Conservation (phyloP, 2,888 invertebrate genomes). For the Polyploca ridens region DNA sequence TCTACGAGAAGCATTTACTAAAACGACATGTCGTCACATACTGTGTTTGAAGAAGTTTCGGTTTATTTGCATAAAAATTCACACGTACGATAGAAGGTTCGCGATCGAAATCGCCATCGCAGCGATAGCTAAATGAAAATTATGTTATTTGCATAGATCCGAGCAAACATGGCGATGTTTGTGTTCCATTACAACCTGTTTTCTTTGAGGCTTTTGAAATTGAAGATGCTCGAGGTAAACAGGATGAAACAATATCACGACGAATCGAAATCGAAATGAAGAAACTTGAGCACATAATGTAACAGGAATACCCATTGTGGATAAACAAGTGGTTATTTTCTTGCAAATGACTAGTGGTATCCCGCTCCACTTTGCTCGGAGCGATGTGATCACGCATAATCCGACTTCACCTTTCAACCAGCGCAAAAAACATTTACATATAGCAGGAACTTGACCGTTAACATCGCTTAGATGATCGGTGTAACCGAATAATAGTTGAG, state of each 20-base stretch:
- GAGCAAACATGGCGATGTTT: background rate
- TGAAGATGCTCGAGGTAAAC: background rate
- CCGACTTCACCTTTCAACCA: constrained; percentile 10
- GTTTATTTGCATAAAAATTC: constrained; percentile 1
- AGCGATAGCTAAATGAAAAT: background rate
- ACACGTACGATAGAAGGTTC: background rate
- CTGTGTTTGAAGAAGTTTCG: constrained; percentile 1
- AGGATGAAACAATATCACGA: background rate
- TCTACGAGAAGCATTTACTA: background rate
- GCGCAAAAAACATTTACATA: constrained; percentile 9
- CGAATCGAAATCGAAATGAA: no score
- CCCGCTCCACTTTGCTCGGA: background rate
- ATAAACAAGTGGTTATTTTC: background rate
- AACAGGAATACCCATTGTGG: background rate
- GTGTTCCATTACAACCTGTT: background rate
- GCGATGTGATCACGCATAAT: constrained; percentile 6
- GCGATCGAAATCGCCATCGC: background rate
- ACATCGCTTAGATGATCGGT: background rate
- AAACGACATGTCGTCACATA: background rate
- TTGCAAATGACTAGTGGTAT: background rate
- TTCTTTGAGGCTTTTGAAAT: background rate
- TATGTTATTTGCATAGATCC: background rate
- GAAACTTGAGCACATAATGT: no score
- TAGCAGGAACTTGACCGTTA: constrained; percentile 5
- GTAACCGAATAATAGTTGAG: background rate